A percentile compares a stretch with the other conserved stretches of the same genome.
Conservation (phyloP, 2,113 vertebrate species). For the Ondatra zibethicus region DNA sequence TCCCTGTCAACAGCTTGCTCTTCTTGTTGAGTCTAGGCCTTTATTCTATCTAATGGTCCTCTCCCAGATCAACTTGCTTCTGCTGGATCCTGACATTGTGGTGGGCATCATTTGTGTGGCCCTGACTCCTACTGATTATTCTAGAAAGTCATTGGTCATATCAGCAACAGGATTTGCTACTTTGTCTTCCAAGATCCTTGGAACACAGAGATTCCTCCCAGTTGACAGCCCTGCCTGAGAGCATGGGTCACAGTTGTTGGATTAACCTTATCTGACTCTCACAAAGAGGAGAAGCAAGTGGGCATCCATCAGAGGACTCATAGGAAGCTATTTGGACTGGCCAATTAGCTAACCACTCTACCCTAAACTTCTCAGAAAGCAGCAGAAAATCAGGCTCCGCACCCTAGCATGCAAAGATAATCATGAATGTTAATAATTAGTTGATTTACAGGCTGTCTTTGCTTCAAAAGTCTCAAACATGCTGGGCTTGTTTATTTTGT, state of each 20-base stretch:
- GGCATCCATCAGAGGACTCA: not conserved
- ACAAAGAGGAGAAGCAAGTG: not conserved
- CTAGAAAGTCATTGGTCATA: not conserved
- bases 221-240: not conserved
- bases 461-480: conserved; percentile 62
- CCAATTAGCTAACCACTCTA: conserved; percentile 62
- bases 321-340: conserved; percentile 48
- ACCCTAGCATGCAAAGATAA: conserved; percentile 48
- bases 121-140: not conserved
- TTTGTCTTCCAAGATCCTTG: not conserved
- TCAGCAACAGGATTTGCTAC: not conserved
- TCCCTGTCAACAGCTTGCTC: not conserved
- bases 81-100: not conserved
- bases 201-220: not conserved
- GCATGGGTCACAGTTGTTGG: conserved; percentile 8
- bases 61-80: not conserved
- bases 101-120: not conserved
- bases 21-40: not conserved
- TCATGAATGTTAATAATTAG: conserved; percentile 66
- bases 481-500: conserved; percentile 74
- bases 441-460: conserved; percentile 73
- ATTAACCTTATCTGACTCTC: not conserved
- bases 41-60: not conserved
- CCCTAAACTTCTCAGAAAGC: conserved; percentile 45
- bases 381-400: conserved; percentile 25